phyloP scores from a whole-genome alignment of 1,140 invertebrate species.

The Helicoverpa zea region DNA sequence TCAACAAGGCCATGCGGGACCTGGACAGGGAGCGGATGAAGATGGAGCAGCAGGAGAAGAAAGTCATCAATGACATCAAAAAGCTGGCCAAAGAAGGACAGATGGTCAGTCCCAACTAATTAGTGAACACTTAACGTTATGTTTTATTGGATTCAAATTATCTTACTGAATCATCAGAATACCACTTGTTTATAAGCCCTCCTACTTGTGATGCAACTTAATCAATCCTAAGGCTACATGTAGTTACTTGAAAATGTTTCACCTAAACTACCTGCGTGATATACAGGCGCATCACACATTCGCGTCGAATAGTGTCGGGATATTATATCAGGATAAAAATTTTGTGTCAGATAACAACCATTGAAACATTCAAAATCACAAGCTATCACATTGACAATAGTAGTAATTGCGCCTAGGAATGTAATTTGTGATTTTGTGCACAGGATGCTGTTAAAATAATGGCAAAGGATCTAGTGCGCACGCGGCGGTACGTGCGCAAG shows the following conservation, averaged over 20 bases:
- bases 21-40: conserved; percentile 97
- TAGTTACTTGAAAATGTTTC: too few relatives aligned
- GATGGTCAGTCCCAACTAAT: conserved; percentile 91
- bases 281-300: too few relatives aligned
- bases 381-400: too few relatives aligned
- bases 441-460: conserved; percentile 99
- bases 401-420: not conserved
- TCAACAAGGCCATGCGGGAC: conserved; percentile 99
- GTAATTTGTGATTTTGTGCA: conserved; percentile 38
- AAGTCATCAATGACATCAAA: conserved; percentile 99
- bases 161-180: too few relatives aligned
- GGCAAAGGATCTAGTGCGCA: conserved; percentile 99
- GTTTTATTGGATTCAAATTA: not conserved
- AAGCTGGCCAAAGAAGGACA: conserved; percentile 99
- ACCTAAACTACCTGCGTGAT: too few relatives aligned
- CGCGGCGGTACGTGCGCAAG: conserved; percentile 98
- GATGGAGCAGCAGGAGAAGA: conserved; percentile 99
- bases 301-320: too few relatives aligned
- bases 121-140: not conserved
- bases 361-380: too few relatives aligned
- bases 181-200: too few relatives aligned
- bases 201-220: too few relatives aligned
- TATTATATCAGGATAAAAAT: too few relatives aligned
- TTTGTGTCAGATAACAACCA: too few relatives aligned
- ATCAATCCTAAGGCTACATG: too few relatives aligned